Evolutionary conservation across 1,140 invertebrate genomes (phyloP), one percentile per base, ranked within the genome.

Genomic region (Cyclargus thomasi): DNA sequence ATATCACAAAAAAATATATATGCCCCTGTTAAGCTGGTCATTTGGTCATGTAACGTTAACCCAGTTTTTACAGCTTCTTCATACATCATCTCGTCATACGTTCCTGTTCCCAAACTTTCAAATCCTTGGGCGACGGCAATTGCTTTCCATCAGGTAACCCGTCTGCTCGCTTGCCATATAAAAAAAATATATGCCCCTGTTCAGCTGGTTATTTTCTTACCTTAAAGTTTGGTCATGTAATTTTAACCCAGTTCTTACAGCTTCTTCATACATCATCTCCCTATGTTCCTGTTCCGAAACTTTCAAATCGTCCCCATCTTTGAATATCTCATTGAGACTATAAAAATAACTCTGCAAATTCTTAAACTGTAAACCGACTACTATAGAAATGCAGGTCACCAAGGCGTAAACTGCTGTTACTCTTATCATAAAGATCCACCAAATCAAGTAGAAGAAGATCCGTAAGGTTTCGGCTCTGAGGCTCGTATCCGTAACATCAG

Each of bases 291-390:
- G 79, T 53, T 18, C 55, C 2, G 16, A 29, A 17, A 57, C 23
- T 3, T 29, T 11, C 10, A 59, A 2, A 21, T 59, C 73, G 7
- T 69, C 36, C 7, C 62, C 23, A 16, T 75, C 67, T 0, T 76
- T 18, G 67, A 85, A 84, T 53, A 85, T 80, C 0, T 75, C 62
- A 17, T 71, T 68, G 0, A 87, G 72, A 8, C 67, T 72, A 18
- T 70, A 36, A 67, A 85, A 87, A 47, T 87, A 87, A 16, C 73
- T 79, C 29, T 75, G 73, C 36, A 85, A 64, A 21, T 80, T 80
- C 53, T 74, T 82, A 57, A 75, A 85, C 59, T 85, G 82, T 36
- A 82, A 70, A 17, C 72, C 73, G 0, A 84, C 36, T 29, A 74
- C 72, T n/a, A 75, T 77, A 0, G 74, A 73, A 7, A 75, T 67